These are phyloP conservation scores for Dascillus cervinus DNA, from an alignment of 2,888 invertebrate species.

Conservation along the genomic window DNA sequence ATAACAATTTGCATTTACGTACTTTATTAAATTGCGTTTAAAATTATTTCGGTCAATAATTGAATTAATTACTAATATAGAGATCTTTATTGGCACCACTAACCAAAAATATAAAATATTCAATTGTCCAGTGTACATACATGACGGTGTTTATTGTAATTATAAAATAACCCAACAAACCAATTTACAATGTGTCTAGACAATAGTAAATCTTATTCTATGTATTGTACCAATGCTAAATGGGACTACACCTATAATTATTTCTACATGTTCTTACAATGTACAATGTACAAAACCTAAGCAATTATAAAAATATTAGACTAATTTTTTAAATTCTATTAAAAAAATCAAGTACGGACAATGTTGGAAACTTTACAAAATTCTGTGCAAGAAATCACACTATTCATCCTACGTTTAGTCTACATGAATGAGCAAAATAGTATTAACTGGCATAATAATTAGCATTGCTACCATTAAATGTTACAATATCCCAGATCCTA, in stretches of 20 bases:
- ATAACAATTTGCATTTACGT: too few relatives aligned
- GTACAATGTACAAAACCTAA: constrained; percentile 44
- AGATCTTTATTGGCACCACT: constrained; percentile 36
- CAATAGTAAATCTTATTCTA: constrained; percentile 24
- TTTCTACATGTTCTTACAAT: constrained; percentile 33
- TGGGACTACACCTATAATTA: constrained; percentile 11
- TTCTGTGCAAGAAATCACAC: constrained; percentile 10
- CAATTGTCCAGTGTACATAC: constrained; percentile 10
- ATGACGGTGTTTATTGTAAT: constrained; percentile 4
- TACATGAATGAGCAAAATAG: constrained; percentile 7
- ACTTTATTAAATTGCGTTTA: too few relatives aligned
- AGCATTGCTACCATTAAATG: constrained; percentile 16
- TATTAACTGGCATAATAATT: constrained; percentile 5
- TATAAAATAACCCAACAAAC: constrained; percentile 26
- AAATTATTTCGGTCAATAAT: too few relatives aligned
- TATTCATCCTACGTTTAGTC: constrained; percentile 4
- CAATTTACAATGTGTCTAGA: constrained; percentile 23
- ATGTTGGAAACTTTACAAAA: constrained; percentile 9
- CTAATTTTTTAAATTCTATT: constrained; percentile 23
- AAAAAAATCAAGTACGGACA: constrained; percentile 2
- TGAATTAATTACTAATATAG: too few relatives aligned
- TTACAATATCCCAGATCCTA: constrained; percentile 31
- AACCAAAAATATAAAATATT: constrained; percentile 24
- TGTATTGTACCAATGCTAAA: constrained; percentile 10
- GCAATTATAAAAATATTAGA: constrained; percentile 40